Base-by-base conservation (phyloP, 2,113 vertebrate species). In the Indicator maculatus region DNA sequence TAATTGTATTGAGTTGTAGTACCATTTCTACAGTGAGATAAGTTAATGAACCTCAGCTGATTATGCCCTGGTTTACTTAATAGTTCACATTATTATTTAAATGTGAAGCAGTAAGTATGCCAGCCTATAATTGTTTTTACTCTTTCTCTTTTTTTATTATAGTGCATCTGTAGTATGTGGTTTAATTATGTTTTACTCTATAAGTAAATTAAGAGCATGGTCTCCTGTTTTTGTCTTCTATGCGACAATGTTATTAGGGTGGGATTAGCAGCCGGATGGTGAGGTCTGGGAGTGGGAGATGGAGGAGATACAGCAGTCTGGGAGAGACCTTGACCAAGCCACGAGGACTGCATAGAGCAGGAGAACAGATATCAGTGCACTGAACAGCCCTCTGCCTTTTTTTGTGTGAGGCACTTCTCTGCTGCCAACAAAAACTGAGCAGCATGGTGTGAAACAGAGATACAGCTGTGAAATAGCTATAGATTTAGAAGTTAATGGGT, bases 51-150 rank as follows among this genome's bases (percentile, higher is more conserved):
- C 94, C 93, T 94, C 95, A 88, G 93, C 93, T 96, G 96, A 97
- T 97, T 96, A 97, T 90, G 76, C 65, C 81, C 96, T 93, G 71
- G 91, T 97, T 97, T 97, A 96, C 93, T 97, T 97, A 97, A 97
- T 96, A 97, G 96, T 96, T 95, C 92, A 88, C 95, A 96, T 97
- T 97, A 96, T 94, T 96, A 96, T 96, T 97, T 96, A 95, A 96
- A 95, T 97, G 95, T 91, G 87, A 96, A 96, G 73, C 79, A 69
- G 93, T 96, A 96, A 97, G 91, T 96, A 92, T 93, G 88, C 83
- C 87, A 96, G 89, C 56, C 88, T 91, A 58, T 96, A 97, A 97
- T 94, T 94, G 94, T 92, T 96, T 95, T 93, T 79, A 81, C 81
- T 94, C 59, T 92, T 96, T 93, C 87, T 95, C 89, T 89, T 95